These are phyloP conservation scores for Pogonocherus hispidulus DNA, from an alignment of 2,888 invertebrate genomes.

Conservation along the genomic window DNA sequence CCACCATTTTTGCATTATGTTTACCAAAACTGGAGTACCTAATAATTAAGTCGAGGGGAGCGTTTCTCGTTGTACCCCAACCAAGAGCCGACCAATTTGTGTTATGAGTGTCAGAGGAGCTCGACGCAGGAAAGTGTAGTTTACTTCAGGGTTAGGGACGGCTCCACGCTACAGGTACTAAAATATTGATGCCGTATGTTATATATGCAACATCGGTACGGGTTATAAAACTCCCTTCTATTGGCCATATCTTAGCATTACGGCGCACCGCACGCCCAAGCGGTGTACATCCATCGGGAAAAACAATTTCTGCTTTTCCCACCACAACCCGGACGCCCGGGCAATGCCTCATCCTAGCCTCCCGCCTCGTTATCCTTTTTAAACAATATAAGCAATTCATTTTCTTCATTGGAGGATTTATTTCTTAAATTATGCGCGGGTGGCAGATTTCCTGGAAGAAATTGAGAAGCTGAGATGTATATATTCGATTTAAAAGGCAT, in stretches of 20 bases:
- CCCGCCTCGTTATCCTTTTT: not conserved
- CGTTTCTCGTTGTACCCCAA: slow-evolving; percentile 19
- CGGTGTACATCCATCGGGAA: slow-evolving; percentile 65
- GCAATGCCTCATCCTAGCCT: not conserved
- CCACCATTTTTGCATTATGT: no score
- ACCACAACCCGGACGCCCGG: slow-evolving; percentile 28
- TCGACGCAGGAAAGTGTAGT: slow-evolving; percentile 33
- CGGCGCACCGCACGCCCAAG: slow-evolving; percentile 62
- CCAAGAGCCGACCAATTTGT: slow-evolving; percentile 51
- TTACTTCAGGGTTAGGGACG: slow-evolving; percentile 31
- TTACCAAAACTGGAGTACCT: slow-evolving; percentile 5
- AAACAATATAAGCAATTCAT: slow-evolving; percentile 6
- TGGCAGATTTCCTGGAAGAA: not conserved
- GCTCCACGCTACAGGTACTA: slow-evolving; percentile 61
- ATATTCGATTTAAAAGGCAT: not conserved
- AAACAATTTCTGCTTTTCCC: slow-evolving; percentile 66
- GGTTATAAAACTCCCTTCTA: slow-evolving; percentile 69
- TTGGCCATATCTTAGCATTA: slow-evolving; percentile 71
- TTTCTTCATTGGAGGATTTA: not conserved
- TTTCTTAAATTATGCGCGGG: not conserved
- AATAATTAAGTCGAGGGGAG: slow-evolving; percentile 20
- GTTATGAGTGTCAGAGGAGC: slow-evolving; percentile 46
- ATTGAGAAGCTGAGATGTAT: not conserved
- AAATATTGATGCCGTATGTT: slow-evolving; percentile 69
- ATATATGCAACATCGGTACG: slow-evolving; percentile 70